Evolutionary conservation across 92 coral and sea anemone species (phyloP).

Genomic region (Anthopleura xanthogrammica): DNA sequence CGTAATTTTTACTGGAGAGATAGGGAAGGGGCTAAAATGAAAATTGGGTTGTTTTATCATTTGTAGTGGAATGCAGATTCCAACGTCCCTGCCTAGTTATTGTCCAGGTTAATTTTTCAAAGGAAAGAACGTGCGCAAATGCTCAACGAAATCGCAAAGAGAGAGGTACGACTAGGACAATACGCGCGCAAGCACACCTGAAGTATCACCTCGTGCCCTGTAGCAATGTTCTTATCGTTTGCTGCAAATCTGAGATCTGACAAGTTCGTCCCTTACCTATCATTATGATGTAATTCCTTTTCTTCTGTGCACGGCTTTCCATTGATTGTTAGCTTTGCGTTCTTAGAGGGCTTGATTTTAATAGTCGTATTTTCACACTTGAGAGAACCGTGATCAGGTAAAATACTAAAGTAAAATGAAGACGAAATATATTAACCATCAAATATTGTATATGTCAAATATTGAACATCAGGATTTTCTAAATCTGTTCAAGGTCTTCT

Average conservation of each 20-base stretch:
- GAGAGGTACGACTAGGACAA: not conserved
- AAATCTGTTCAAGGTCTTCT: too few relatives aligned
- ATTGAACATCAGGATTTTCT: too few relatives aligned
- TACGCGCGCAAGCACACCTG: too few relatives aligned
- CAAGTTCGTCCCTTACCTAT: constrained; percentile 51
- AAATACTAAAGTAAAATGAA: constrained; percentile 44
- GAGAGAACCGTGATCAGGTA: constrained; percentile 68
- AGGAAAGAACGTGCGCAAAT: not conserved
- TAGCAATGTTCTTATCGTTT: too few relatives aligned
- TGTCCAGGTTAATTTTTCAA: not conserved
- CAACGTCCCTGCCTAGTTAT: too few relatives aligned
- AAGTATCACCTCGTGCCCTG: too few relatives aligned
- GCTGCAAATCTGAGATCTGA: too few relatives aligned
- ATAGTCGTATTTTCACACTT: constrained; percentile 55
- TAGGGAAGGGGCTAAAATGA: too few relatives aligned
- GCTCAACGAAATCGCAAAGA: not conserved
- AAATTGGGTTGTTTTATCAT: too few relatives aligned
- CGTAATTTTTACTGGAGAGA: too few relatives aligned
- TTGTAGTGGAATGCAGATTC: too few relatives aligned
- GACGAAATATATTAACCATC: not conserved
- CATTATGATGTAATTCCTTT: constrained; percentile 72
- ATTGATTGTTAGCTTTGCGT: constrained; percentile 79
- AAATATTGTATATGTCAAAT: too few relatives aligned
- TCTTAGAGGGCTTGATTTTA: constrained; percentile 58
- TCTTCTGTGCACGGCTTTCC: constrained; percentile 72